phyloP scores from a whole-genome alignment of 2,113 vertebrate species.

The Xiphorhynchus elegans region DNA sequence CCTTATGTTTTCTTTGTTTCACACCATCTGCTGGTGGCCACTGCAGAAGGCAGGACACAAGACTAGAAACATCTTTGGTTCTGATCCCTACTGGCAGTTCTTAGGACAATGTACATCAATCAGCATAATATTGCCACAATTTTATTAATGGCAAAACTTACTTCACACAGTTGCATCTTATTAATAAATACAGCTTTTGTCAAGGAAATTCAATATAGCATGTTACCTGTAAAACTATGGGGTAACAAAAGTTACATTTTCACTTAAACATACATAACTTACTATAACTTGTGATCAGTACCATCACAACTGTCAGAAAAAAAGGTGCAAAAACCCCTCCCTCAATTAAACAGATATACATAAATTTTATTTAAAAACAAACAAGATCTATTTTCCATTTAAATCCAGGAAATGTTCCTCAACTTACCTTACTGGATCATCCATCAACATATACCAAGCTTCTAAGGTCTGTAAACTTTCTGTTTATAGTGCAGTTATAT shows the following conservation, averaged over 20 bases:
- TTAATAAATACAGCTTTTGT: neutral
- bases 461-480: conserved; percentile 14
- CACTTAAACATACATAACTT: neutral
- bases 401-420: neutral
- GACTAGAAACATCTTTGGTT: neutral
- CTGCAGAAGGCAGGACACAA: neutral
- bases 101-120: neutral
- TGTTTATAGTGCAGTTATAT: conserved; percentile 24
- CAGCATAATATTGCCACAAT: neutral
- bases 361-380: conserved; percentile 40
- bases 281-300: neutral
- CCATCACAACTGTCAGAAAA: conserved; percentile 7
- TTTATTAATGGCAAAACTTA: neutral
- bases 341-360: neutral
- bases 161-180: neutral
- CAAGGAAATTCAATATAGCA: neutral
- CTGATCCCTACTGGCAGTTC: neutral
- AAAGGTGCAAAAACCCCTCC: neutral
- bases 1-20: neutral
- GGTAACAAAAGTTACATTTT: neutral
- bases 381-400: conserved; percentile 18
- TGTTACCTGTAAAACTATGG: neutral
- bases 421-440: conserved; percentile 15
- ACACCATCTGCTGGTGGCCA: neutral
- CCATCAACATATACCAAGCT: conserved; percentile 12